Evolutionary conservation across 37 sponge, comb jelly and placozoan genomes (phyloP), one percentile per base, ranked within the genome.

Genomic region (Aplysina aerophoba): DNA sequence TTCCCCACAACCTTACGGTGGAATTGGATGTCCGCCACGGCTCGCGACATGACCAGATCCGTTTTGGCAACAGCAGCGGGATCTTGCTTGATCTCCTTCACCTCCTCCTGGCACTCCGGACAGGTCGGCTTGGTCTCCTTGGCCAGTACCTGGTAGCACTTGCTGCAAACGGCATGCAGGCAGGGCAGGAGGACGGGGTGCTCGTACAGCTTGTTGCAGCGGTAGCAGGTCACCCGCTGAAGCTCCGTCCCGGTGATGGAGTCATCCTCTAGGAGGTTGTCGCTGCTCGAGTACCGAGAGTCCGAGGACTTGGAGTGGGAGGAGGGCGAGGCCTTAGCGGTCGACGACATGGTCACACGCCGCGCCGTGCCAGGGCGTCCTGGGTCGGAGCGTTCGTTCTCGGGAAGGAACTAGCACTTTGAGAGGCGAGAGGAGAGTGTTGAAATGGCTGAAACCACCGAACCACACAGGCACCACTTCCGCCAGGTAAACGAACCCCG

Each of bases 111-210:
- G 11, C 78, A 75, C 54, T 75, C 78, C 21, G 78, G 78, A 21
- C 78, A 75, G 21, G 38, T 44, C n/a, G 78, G 78, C 14, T 40
- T 75, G 53, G 13, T 36, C 54, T 75, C 78, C 40, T 75, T 75
- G 17, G 54, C 20, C 22, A 75, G 54, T 20, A 2, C 11, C 37
- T 40, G 54, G 54, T 75, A 50, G 25, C 78, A 75, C 78, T 15
- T 75, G 44, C n/a, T 22, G 37, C 78, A 75, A n/a, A 75, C 78
- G 78, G 78, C 41, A 44, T 75, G 78, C 25, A 75, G 78, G 41
- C 78, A 75, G 3, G 78, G 78, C 3, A 75, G 37, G 31, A 36
- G 78, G 1, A 75, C 25, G 53, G 78, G 78, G 25, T 75, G 37
- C 24, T 75, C 78, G 78, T 75, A 75, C 20, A 75, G 17, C 78